Base-by-base conservation (phyloP, 1,140 invertebrate species). In the Diprion similis region DNA sequence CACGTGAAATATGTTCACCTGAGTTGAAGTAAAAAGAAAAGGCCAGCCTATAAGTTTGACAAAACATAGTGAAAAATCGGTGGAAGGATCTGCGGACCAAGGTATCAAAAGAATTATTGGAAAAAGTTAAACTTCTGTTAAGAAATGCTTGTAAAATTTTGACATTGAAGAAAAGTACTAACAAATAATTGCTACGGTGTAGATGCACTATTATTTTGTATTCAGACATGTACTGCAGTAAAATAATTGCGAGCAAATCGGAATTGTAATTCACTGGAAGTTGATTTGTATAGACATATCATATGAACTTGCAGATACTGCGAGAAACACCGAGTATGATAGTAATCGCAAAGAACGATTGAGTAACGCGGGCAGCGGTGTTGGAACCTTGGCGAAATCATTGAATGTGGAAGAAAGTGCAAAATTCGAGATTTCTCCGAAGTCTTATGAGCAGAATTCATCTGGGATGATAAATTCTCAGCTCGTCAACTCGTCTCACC, bases 241-340 rank as follows among this genome's bases (percentile, higher is more conserved):
- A 37, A 37, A 37, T 37, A 37, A 37, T 37, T 37, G 24, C 2
- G 6, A 37, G 6, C 51, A 59, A 59, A 6, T 59, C 11, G 51
- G 9, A 15, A 4, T 59, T 59, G 51, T 13, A 59, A 17, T 8
- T 6, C 11, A 59, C 9, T 17, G 51, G 11, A 59, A 59, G n/a
- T 13, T 59, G 51, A 17, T 59, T 59, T 59, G 51, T 17, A 15
- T 8, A 59, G 51, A 13, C 51, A 9, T 59, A 13, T 59, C 9
- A 17, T 59, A 59, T 59, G 24, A 59, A 59, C 51, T 59, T 59
- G 51, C 51, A 59, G 51, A 59, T 59, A 59, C 51, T 17, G n/a
- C 51, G n/a, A 59, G 51, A 59, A 59, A 59, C 51, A 8, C n/a
- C 51, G 9, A 59, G 9, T 59, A 59, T 59, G 51, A 59, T 59